These are phyloP conservation scores for Drosophila athabasca DNA, from an alignment of 1,140 invertebrate species.

Conservation along the genomic window DNA sequence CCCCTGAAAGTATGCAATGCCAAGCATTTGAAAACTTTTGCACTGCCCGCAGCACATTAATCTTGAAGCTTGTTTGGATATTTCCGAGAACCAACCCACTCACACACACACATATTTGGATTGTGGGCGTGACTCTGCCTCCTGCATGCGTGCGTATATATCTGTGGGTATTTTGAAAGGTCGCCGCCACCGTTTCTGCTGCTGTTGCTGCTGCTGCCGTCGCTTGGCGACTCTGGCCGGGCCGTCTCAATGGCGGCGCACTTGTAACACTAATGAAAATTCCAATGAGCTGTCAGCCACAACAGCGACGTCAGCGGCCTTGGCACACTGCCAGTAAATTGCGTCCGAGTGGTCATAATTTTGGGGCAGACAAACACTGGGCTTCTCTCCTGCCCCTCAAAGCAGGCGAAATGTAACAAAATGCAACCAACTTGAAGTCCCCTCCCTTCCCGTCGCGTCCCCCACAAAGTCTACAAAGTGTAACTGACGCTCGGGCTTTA, in stretches of 20 bases:
- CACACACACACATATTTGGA: neutral
- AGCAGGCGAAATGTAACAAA: conserved; percentile 37
- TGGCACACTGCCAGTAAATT: conserved; percentile 74
- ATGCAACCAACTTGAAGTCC: conserved; percentile 66
- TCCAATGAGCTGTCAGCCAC: conserved; percentile 70
- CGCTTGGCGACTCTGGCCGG: conserved; percentile 30
- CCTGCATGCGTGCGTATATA: conserved; percentile 39
- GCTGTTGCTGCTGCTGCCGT: conserved; percentile 12
- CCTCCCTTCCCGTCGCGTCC: neutral
- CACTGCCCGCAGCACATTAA: conserved; percentile 58
- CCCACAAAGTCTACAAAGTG: conserved; percentile 54
- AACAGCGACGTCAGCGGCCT: conserved; percentile 54
- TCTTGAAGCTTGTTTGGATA: conserved; percentile 41
- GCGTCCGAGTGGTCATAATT: conserved; percentile 76
- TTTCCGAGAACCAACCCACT: conserved; percentile 5
- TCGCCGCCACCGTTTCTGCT: conserved; percentile 35
- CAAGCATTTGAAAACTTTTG: conserved; percentile 43
- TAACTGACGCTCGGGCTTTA: conserved; percentile 25
- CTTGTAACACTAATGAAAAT: conserved; percentile 79
- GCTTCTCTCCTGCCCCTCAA: neutral
- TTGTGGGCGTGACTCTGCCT: conserved; percentile 12
- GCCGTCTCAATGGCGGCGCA: conserved; percentile 75
- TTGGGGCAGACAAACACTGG: conserved; percentile 30
- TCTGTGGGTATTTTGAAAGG: conserved; percentile 51
- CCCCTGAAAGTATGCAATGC: conserved; percentile 48